phyloP scores from a whole-genome alignment of 2,797 vertebrate species.

The Bucorvus abyssinicus region DNA sequence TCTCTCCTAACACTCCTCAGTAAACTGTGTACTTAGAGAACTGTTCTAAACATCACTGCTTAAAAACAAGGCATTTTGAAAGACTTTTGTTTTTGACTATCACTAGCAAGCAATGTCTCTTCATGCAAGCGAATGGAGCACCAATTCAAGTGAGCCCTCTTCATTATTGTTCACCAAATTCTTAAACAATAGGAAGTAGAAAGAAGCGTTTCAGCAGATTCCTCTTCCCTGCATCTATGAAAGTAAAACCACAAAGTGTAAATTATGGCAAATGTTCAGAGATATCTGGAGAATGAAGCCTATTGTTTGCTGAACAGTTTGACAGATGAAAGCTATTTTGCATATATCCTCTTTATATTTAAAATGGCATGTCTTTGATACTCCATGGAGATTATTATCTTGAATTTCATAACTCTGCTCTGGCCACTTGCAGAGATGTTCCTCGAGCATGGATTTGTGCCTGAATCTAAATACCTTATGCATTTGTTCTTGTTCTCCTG shows the following conservation, averaged over 20 bases:
- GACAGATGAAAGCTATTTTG: not conserved
- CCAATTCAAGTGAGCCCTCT: not conserved
- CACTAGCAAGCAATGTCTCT: not conserved
- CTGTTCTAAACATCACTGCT: not conserved
- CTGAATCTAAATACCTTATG: not conserved
- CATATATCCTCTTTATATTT: not conserved
- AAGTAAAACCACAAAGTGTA: not conserved
- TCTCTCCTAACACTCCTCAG: not conserved
- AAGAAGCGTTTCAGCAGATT: not conserved
- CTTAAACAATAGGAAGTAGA: not conserved
- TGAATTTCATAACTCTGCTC: not conserved
- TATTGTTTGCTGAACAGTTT: not conserved
- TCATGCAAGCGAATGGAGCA: not conserved
- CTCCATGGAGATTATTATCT: not conserved
- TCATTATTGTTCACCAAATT: not conserved
- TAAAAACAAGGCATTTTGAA: not conserved
- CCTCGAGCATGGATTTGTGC: not conserved
- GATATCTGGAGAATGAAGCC: not conserved
- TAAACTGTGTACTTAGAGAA: not conserved
- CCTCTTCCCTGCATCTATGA: not conserved
- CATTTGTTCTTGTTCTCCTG: not conserved
- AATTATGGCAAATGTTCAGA: not conserved
- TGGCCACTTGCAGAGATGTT: not conserved
- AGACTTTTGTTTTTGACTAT: not conserved
- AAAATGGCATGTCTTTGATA: not conserved